Evolutionary conservation across 1,140 invertebrate species (phyloP).

Genomic region (Anadara kagoshimensis): DNA sequence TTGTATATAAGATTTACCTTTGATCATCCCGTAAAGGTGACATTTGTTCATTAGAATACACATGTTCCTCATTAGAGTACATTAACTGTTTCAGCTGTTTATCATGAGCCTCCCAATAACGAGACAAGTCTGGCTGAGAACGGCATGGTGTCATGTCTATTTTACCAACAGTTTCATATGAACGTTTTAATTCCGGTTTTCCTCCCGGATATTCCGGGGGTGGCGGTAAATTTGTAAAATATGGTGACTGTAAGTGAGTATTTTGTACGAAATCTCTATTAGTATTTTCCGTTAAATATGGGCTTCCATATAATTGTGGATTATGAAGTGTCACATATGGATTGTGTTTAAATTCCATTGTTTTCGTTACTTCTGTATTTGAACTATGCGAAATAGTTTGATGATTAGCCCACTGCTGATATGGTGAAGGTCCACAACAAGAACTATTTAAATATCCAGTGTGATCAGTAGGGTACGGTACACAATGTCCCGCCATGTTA

Average conservation of each 20-base stretch:
- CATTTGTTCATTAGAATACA: not conserved
- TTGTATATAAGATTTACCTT: slow-evolving; percentile 5
- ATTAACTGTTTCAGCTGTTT: slow-evolving; percentile 30
- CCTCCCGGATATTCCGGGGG: slow-evolving; percentile 72
- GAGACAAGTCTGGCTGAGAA: slow-evolving; percentile 83
- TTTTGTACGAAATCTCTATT: too few relatives aligned
- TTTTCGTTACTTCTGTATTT: too few relatives aligned
- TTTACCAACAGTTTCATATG: slow-evolving; percentile 59
- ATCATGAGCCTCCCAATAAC: slow-evolving; percentile 50
- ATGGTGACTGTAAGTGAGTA: slow-evolving; percentile 43
- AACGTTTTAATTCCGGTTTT: slow-evolving; percentile 75
- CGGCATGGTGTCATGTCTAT: slow-evolving; percentile 76
- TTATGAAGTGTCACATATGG: too few relatives aligned
- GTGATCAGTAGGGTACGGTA: slow-evolving; percentile 36
- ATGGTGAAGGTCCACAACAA: slow-evolving; percentile 17
- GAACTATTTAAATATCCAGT: slow-evolving; percentile 37
- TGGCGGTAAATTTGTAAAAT: slow-evolving; percentile 58
- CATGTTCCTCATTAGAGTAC: slow-evolving; percentile 28
- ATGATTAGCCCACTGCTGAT: slow-evolving; percentile 34
- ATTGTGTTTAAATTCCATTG: too few relatives aligned
- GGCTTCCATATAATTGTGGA: not conserved
- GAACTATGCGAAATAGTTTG: not conserved
- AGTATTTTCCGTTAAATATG: slow-evolving; percentile 10
- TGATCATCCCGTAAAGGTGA: not conserved
- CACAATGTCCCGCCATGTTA: slow-evolving; percentile 62